Percentiles rank a stretch among this genome's conserved stretches.
phyloP scores from a whole-genome alignment of 2,797 vertebrate species.

The Parotocinclus haroldoi region DNA sequence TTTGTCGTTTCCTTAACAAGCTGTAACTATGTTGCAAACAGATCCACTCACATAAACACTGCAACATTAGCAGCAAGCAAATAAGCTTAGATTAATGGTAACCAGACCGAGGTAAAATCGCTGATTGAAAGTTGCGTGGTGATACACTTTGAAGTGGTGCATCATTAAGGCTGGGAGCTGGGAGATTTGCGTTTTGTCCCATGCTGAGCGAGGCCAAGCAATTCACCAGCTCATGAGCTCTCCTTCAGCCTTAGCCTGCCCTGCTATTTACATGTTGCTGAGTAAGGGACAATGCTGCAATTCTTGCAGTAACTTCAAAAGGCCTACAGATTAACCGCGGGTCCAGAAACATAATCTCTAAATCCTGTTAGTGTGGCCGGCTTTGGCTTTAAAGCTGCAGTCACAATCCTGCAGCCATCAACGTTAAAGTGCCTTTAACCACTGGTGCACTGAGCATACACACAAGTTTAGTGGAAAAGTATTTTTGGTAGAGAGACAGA shows the following conservation, averaged over 20 bases:
- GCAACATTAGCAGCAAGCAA: background rate
- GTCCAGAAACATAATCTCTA: conserved; percentile 47
- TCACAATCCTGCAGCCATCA: conserved; percentile 23
- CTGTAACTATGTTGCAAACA: conserved; percentile 8
- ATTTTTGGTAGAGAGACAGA: no score
- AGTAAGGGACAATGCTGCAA: conserved; percentile 39
- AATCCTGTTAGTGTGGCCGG: conserved; percentile 45
- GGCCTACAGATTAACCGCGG: conserved; percentile 37
- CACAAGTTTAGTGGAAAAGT: no score
- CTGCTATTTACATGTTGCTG: conserved; percentile 47
- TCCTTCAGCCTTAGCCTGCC: conserved; percentile 25
- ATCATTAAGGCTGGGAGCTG: conserved; percentile 6
- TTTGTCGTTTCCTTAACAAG: conserved; percentile 24
- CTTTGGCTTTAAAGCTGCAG: conserved; percentile 43
- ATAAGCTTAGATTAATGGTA: background rate
- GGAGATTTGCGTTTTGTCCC: conserved; percentile 15
- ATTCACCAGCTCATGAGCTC: conserved; percentile 33
- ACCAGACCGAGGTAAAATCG: background rate
- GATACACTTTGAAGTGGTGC: conserved; percentile 26
- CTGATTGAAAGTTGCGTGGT: background rate
- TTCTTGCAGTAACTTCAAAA: conserved; percentile 48
- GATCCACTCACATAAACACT: conserved; percentile 5
- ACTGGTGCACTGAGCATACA: no score
- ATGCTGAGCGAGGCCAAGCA: conserved; percentile 24
- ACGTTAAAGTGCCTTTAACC: conserved; percentile 22